These are phyloP conservation scores for Eurystomus glaucurus DNA, from an alignment of 2,797 vertebrate genomes.

Conservation along the genomic window DNA sequence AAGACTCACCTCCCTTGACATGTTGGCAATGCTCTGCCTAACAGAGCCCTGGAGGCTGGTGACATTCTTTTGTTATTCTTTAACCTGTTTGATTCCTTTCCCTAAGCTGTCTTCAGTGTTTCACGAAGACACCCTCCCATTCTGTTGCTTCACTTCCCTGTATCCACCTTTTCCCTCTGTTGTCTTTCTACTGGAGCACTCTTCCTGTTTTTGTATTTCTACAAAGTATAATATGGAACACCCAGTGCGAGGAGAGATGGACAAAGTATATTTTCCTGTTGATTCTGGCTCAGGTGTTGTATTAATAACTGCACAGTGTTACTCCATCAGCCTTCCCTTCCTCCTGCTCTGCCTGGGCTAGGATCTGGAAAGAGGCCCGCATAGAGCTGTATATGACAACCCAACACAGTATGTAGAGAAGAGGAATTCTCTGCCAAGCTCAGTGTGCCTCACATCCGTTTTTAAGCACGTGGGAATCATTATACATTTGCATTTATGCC, in stretches of 20 bases:
- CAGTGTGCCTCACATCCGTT: not conserved
- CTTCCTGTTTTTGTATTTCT: not conserved
- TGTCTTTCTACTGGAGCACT: not conserved
- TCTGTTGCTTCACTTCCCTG: not conserved
- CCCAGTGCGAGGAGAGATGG: not conserved
- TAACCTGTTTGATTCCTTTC: not conserved
- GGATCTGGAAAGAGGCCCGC: not conserved
- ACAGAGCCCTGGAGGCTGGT: not conserved
- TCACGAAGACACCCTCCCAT: fast-evolving
- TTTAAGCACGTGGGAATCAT: not conserved
- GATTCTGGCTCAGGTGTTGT: not conserved
- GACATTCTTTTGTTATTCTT: not conserved
- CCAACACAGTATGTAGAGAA: not conserved
- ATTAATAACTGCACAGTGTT: not conserved
- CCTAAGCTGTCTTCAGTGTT: not conserved
- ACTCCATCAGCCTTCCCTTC: not conserved
- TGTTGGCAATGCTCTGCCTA: not conserved
- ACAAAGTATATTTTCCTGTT: not conserved
- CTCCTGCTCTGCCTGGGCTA: not conserved
- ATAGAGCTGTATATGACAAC: not conserved
- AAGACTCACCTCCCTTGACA: not conserved
- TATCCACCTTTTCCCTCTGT: not conserved
- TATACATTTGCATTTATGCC: not conserved
- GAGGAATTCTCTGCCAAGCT: not conserved
- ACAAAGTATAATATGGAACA: not conserved